Evolutionary conservation across 1,140 invertebrate species (phyloP), one percentile per base, ranked within the genome.

Genomic region (Conus ventricosus): DNA sequence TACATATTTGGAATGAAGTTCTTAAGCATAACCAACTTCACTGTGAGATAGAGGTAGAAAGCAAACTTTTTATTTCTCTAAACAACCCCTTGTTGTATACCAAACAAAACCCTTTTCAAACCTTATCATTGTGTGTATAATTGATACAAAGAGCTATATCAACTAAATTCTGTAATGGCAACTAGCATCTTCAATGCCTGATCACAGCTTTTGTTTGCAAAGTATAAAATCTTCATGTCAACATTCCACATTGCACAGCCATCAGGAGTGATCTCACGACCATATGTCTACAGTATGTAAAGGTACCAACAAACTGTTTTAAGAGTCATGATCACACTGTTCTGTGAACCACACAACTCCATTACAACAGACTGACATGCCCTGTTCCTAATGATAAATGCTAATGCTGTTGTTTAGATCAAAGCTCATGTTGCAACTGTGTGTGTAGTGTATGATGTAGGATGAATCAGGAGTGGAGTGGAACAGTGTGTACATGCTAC

Each of bases 201-300:
- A 78, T 57, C 71, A 78, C 54, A 87, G 53, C 75, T 53, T 87
- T 60, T 53, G 71, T 86, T 51, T 57, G 20, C 27, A 87, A 20
- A 63, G 25, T 84, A 84, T 84, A 84, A 84, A 25, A 78, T 39
- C 25, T 75, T 23, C 20, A 71, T 80, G 80, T 84, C 54, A 84
- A 84, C 82, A 63, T 71, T 71, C 67, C 23, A 55, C 82, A 87
- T 87, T 87, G 85, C 85, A 87, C 85, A 78, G 85, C 71, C 60
- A 75, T 75, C 67, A 53, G 84, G 67, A 75, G 67, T 53, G 39
- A 39, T 87, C 25, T 53, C 54, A 60, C 8, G 23, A 84, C 82
- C 82, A 63, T 17, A 27, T 27, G 23, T 17, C 82, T 84, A 84
- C 82, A 84, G 82, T 84, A 15, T 84, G 53, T 53, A 83, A 27